A percentile compares a stretch with the other conserved stretches of the same genome.
Conservation (phyloP, 1,140 invertebrate species). For the Drusus annulatus region DNA sequence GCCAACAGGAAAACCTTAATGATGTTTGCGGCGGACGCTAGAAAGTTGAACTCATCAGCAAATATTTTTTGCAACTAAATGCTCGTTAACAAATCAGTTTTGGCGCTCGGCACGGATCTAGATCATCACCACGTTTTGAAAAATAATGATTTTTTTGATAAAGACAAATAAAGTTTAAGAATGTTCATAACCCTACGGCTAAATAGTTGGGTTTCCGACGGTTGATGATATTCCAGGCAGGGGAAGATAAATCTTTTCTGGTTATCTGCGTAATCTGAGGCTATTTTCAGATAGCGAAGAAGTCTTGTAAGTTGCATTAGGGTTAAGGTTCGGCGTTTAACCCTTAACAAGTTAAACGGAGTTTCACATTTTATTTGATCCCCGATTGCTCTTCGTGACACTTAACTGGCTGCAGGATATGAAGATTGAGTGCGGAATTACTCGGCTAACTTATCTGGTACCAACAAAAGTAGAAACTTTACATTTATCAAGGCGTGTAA, state of each 20-base stretch:
- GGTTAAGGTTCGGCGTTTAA: slow-evolving; percentile 19
- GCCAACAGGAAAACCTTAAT: slow-evolving; percentile 1
- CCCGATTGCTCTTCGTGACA: background rate
- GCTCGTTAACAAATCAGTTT: slow-evolving; percentile 10
- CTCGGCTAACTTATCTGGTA: background rate
- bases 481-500: too few relatives aligned
- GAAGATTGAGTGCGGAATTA: slow-evolving; percentile 29
- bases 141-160: too few relatives aligned
- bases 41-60: slow-evolving; percentile 26
- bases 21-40: background rate
- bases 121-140: too few relatives aligned
- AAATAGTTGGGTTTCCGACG: too few relatives aligned
- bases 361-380: slow-evolving; percentile 33
- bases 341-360: slow-evolving; percentile 17
- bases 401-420: slow-evolving; percentile 8
- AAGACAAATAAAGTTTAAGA: too few relatives aligned
- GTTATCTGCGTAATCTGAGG: background rate
- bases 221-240: too few relatives aligned
- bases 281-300: background rate
- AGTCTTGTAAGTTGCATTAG: background rate
- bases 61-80: slow-evolving; percentile 9
- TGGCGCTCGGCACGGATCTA: background rate
- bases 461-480: too few relatives aligned
- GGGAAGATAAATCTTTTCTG: background rate
- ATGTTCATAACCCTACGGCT: too few relatives aligned